Conservation (phyloP, 1,140 invertebrate genomes). For the Magallana gigas region DNA sequence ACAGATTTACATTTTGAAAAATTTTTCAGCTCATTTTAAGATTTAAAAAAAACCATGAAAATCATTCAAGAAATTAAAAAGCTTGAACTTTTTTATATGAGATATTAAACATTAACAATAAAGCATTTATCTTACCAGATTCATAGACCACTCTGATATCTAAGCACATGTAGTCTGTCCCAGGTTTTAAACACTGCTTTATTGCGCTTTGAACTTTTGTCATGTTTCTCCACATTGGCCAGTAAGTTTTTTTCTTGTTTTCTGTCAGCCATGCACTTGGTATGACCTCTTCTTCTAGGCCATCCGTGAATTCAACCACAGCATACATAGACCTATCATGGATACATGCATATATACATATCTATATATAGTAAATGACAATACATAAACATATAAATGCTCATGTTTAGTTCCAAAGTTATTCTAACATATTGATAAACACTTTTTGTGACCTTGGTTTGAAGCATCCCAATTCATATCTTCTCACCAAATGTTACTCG, state of each 20-base stretch:
- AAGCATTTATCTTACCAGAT: background rate
- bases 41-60: background rate
- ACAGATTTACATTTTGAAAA: background rate
- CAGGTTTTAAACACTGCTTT: background rate
- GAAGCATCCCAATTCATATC: slow-evolving; percentile 34
- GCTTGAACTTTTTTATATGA: no score
- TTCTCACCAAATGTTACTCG: slow-evolving; percentile 36
- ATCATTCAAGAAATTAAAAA: background rate
- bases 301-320: background rate
- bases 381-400: background rate
- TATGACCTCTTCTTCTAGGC: background rate
- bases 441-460: background rate
- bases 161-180: background rate
- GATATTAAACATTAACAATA: no score
- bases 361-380: slow-evolving; percentile 4
- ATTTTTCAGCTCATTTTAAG: background rate
- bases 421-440: background rate
- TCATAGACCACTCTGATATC: slow-evolving; percentile 24
- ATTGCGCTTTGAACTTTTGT: background rate
- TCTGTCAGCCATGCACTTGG: background rate
- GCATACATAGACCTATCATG: no score
- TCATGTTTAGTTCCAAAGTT: background rate
- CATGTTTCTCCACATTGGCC: slow-evolving; percentile 13
- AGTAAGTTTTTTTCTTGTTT: background rate
- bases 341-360: no score